These are phyloP conservation scores for Lophotis ruficrista DNA, from an alignment of 2,113 vertebrate species.

Conservation along the genomic window DNA sequence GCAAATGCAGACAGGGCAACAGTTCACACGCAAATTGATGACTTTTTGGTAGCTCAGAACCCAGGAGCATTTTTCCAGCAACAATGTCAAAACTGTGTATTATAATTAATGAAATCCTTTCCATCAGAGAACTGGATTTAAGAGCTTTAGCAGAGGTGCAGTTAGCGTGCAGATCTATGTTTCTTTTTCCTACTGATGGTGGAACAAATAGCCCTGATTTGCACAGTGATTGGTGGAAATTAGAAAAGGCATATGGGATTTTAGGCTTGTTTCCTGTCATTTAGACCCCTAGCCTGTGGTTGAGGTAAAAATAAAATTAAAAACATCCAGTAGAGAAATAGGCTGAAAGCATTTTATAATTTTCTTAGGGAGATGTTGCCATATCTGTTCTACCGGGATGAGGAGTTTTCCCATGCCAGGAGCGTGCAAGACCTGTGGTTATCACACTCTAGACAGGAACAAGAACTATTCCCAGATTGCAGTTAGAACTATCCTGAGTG, in stretches of 20 bases:
- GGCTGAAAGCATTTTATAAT: background rate
- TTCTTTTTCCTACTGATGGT: background rate
- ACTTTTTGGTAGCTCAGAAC: background rate
- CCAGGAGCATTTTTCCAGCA: background rate
- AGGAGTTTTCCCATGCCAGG: background rate
- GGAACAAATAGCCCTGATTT: slow-evolving; percentile 1
- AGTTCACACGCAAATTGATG: background rate
- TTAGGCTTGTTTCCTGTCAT: background rate
- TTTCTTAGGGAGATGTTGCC: background rate
- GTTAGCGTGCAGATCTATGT: accelerated
- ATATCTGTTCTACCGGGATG: background rate
- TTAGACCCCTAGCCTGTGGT: background rate
- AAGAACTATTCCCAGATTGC: background rate
- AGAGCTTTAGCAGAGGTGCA: background rate
- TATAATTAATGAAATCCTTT: background rate
- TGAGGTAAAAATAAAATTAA: background rate
- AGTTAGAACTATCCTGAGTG: background rate
- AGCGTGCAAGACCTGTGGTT: background rate
- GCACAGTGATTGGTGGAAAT: background rate
- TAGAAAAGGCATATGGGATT: background rate
- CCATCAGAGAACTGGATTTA: background rate
- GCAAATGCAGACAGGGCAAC: background rate
- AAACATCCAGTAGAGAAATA: background rate
- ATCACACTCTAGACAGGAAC: background rate
- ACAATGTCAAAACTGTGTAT: background rate